These are phyloP conservation scores for Drosophila infuscata DNA, from an alignment of 2,888 invertebrate genomes.

Conservation along the genomic window DNA sequence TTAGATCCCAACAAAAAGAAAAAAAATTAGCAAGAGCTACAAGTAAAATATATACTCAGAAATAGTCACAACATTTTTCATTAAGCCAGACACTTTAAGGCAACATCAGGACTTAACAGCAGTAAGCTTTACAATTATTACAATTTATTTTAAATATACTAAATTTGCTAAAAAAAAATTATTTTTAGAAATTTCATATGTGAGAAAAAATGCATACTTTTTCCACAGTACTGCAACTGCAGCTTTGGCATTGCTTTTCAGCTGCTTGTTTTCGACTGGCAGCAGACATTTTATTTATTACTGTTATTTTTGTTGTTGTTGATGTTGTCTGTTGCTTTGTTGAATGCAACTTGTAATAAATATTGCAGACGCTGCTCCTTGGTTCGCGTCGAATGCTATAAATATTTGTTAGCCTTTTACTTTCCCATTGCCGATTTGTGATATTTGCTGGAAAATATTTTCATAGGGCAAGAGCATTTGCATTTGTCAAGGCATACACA, in stretches of 20 bases:
- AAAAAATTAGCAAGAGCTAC: neutral
- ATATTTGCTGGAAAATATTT: conserved; percentile 74
- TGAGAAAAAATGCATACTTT: neutral
- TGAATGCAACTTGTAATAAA: conserved; percentile 76
- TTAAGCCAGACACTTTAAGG: neutral
- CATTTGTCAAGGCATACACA: conserved; percentile 44
- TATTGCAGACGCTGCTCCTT: conserved; percentile 63
- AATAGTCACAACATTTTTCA: neutral
- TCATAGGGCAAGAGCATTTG: conserved; percentile 54
- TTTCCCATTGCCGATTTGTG: conserved; percentile 74
- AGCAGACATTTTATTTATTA: conserved; percentile 54
- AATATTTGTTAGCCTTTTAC: conserved; percentile 77
- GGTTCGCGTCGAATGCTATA: conserved; percentile 60
- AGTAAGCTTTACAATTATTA: neutral
- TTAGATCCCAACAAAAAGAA: neutral
- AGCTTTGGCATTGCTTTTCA: conserved; percentile 37
- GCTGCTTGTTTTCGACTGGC: conserved; percentile 61
- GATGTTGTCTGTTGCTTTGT: conserved; percentile 30
- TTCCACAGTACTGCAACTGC: conserved; percentile 13
- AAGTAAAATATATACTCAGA: neutral
- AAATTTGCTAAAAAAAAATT: neutral
- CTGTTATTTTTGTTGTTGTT: conserved; percentile 28
- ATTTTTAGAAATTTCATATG: neutral
- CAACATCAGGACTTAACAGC: neutral
- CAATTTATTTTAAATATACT: neutral